Evolutionary conservation across 2,888 invertebrate species (phyloP).

Genomic region (Helleia helle): DNA sequence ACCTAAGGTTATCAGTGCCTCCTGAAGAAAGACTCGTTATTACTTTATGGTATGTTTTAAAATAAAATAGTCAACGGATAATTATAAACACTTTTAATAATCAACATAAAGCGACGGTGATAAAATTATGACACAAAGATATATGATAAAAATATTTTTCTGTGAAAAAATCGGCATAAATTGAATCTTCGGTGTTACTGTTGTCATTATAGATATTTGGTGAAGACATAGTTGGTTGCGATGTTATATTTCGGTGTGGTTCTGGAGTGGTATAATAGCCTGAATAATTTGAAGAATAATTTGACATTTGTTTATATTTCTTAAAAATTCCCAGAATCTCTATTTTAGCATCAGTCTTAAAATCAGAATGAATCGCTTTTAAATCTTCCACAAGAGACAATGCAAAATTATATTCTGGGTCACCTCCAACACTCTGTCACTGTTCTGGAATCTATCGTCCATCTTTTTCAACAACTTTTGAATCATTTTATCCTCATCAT

Average conservation of each 20-base stretch:
- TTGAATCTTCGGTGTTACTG: slow-evolving; percentile 21
- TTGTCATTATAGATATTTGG: slow-evolving; percentile 22
- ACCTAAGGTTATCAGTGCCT: slow-evolving; percentile 21
- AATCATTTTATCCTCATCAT: slow-evolving; percentile 18
- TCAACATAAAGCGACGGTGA: slow-evolving; percentile 9
- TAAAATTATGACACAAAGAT: slow-evolving; percentile 15
- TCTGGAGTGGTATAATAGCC: slow-evolving; percentile 24
- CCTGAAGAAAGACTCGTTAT: too few species aligned
- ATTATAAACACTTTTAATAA: slow-evolving; percentile 15
- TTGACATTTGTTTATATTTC: slow-evolving; percentile 20
- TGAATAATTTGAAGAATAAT: slow-evolving; percentile 19
- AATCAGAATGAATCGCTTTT: background rate
- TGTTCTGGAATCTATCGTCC: slow-evolving; percentile 13
- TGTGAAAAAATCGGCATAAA: slow-evolving; percentile 19
- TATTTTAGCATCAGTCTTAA: slow-evolving; percentile 19
- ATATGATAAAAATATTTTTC: slow-evolving; percentile 16
- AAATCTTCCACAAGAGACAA: background rate
- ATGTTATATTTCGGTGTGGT: slow-evolving; percentile 19
- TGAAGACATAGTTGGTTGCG: slow-evolving; percentile 21
- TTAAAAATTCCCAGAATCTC: slow-evolving; percentile 18
- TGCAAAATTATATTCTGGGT: background rate
- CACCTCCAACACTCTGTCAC: background rate
- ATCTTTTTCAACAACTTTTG: slow-evolving; percentile 19
- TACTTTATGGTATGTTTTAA: too few species aligned
- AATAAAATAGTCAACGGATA: slow-evolving; percentile 15